Base-by-base conservation (phyloP, 2,113 vertebrate genomes). In the Cettia cetti region DNA sequence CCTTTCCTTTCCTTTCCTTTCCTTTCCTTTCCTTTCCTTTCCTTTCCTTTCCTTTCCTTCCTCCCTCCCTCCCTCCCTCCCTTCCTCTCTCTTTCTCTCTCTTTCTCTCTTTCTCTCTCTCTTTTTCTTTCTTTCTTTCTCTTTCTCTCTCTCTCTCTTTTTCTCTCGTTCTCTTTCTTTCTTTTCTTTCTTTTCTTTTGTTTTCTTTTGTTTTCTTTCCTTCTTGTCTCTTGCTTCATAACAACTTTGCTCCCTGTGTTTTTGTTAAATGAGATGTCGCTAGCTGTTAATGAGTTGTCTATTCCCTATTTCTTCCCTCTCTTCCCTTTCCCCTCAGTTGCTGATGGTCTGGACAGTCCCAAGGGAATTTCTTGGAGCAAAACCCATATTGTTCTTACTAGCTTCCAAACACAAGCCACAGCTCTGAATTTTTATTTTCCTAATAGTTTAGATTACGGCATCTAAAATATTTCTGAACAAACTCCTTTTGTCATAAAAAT, bases 231-330 rank as follows among this genome's bases (percentile, higher is more conserved):
- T 98, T 98, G 96, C 95, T 97, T 95, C 94, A 92, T 96, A 97
- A 93, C 94, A 96, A 82, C 86, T 97, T 95, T 96, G 66, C 69
- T 96, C 78, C 75, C 84, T 94, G 70, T 97, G 92, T 95, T 96
- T 98, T 97, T 97, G 94, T 97, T 96, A 97, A 97, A 95, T 96
- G 94, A 97, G 97, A 97, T 97, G 96, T 97, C 97, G 95, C 96
- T 90, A 95, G 94, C 94, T 97, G 81, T 95, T 96, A 97, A 97
- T 96, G 95, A 97, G 79, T 96, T 95, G 86, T 97, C 97, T 97
- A 52, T 97, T 95, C 89, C 89, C 77, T 95, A 42, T 61, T 97
- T 91, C 78, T 91, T 86, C 85, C n/a, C 59, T 86, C 75, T 93
- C 50, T 82, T 92, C 52, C 76, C 57, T 30, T 93, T 93, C 94